These are phyloP conservation scores for Dryas iulia DNA, from an alignment of 1,140 invertebrate genomes.

Conservation along the genomic window DNA sequence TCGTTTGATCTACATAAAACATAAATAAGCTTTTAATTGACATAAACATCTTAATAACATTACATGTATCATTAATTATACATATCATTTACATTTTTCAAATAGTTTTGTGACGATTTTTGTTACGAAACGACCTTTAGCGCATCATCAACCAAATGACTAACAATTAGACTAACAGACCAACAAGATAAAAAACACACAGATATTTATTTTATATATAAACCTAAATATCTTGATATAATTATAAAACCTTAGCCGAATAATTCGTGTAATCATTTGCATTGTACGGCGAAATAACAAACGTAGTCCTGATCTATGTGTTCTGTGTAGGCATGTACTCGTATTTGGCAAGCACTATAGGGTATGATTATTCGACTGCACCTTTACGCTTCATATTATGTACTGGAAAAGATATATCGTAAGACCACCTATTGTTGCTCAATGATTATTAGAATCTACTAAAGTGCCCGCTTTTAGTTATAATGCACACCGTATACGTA, in stretches of 20 bases:
- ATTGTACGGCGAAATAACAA: conserved; percentile 48
- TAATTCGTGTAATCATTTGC: conserved; percentile 41
- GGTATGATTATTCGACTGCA: conserved; percentile 48
- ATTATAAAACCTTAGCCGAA: conserved; percentile 25
- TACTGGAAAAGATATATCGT: conserved; percentile 25
- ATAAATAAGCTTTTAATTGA: not conserved
- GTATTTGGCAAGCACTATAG: conserved; percentile 53
- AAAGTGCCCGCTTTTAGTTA: not conserved
- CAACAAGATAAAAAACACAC: not conserved
- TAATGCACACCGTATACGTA: not conserved
- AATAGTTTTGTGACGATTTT: not conserved
- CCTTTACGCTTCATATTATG: conserved; percentile 35
- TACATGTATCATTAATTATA: not conserved
- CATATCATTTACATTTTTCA: not conserved
- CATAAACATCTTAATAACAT: not conserved
- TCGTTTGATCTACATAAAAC: not conserved
- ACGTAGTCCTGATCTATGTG: conserved; percentile 65
- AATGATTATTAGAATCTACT: not conserved
- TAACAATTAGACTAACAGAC: not conserved
- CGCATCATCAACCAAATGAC: not conserved
- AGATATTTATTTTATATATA: not conserved
- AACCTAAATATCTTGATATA: not conserved
- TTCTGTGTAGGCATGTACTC: conserved; percentile 36
- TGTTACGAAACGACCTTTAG: too few relatives aligned
- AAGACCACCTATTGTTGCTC: not conserved